Evolutionary conservation across 2,888 invertebrate species (phyloP), one percentile per base, ranked within the genome.

Genomic region (Arenicola marina): DNA sequence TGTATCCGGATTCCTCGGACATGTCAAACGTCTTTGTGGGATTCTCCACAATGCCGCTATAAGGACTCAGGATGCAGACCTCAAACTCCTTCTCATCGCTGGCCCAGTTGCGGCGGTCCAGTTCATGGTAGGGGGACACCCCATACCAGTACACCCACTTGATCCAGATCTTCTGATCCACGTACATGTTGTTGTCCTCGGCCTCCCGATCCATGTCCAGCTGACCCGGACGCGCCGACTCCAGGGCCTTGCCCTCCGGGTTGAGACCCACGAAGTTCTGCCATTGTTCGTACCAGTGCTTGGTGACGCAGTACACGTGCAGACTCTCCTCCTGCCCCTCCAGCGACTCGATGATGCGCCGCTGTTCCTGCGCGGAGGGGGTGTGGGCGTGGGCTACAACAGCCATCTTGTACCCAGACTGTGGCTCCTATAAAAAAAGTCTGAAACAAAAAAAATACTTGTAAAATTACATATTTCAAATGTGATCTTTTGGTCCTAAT

Each of bases 151-250:
- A 26, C 1, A 73, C 62, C 51, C 70, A 68, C 4, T 72, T 63
- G n/a, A 61, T 67, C 76, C 75, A 76, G 48, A 73, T 66, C 32
- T 71, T 66, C 61, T 75, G 73, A 15, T 70, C 69, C 4, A 75
- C 56, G 54, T 68, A 75, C 29, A 62, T 66, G 56, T 76, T 76
- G 7, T 68, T 61, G 0, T 59, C 61, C 43, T 73, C 72, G 32
- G 59, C 66, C n/a, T 59, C 45, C 0, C 43, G 32, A 46, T 68
- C 66, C 66, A 69, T 67, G 59, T 44, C 53, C 7, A 66, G 29
- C 4, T 61, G 53, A 1, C 51, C 64, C 1, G 65, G 63, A 38
- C 11, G 18, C 11, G 38, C 11, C 38, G 38, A 11, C 11, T 38
- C 38, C 18, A 15, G 11, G 18, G 28, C 32, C n/a, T 55, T 44